Evolutionary conservation across 1,140 invertebrate species (phyloP).

Genomic region (Lysiphlebus fabarum): DNA sequence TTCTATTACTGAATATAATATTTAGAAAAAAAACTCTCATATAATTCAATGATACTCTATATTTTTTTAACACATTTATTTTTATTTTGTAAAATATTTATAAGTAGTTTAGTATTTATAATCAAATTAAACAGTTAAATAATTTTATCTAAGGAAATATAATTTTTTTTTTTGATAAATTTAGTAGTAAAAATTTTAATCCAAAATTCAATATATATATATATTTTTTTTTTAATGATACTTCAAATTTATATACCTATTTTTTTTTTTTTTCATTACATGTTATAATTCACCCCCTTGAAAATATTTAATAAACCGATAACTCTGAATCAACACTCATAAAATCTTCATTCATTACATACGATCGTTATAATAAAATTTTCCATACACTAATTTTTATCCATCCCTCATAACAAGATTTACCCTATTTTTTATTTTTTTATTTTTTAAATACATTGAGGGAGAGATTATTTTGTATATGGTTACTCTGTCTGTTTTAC

Average conservation of each 20-base stretch:
- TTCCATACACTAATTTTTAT: slow-evolving; percentile 44
- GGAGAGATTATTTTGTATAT: slow-evolving; percentile 8
- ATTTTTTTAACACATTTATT: too few species aligned
- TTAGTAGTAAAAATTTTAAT: too few species aligned
- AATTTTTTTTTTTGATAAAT: too few species aligned
- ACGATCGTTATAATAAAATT: slow-evolving; percentile 44
- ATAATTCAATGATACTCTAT: slow-evolving; percentile 27
- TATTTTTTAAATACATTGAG: too few species aligned
- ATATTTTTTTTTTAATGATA: too few species aligned
- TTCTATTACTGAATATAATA: background rate
- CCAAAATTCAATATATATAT: too few species aligned
- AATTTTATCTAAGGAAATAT: too few species aligned
- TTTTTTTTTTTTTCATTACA: too few species aligned
- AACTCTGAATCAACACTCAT: slow-evolving; percentile 38
- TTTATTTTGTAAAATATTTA: too few species aligned
- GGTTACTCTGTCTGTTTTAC: slow-evolving; percentile 19
- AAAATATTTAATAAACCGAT: slow-evolving; percentile 32
- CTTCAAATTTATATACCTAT: too few species aligned
- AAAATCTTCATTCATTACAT: slow-evolving; percentile 44
- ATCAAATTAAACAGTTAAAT: too few species aligned
- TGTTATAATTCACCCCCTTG: slow-evolving; percentile 1
- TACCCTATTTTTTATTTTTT: slow-evolving; percentile 42
- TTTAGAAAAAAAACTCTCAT: slow-evolving; percentile 17
- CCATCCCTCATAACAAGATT: slow-evolving; percentile 39
- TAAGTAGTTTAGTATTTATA: too few species aligned